These are phyloP conservation scores for Clarias gariepinus DNA, from an alignment of 2,113 vertebrate genomes.

Conservation along the genomic window DNA sequence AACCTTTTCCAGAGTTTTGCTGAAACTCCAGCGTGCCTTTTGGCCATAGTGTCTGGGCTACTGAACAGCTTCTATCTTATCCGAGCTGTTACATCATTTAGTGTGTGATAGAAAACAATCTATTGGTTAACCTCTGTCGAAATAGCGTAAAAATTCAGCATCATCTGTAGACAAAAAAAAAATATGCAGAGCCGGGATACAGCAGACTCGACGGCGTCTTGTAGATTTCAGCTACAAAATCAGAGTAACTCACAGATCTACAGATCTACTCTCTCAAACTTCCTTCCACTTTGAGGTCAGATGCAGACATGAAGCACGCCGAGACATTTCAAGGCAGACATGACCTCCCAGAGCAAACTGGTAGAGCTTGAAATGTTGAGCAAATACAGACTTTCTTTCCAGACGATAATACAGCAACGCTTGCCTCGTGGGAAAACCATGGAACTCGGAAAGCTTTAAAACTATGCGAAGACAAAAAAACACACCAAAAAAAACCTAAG, in stretches of 20 bases:
- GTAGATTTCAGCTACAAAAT: neutral
- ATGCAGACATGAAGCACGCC: neutral
- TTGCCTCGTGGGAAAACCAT: neutral
- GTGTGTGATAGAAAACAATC: neutral
- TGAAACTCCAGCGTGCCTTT: neutral
- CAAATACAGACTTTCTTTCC: constrained; percentile 15
- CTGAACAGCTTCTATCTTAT: neutral
- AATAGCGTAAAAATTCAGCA: neutral
- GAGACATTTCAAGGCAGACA: constrained; percentile 35
- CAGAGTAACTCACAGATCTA: neutral
- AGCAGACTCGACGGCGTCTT: neutral
- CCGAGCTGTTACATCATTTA: neutral
- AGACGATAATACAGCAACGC: constrained; percentile 5
- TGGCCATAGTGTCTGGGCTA: too few species aligned
- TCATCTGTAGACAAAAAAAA: neutral
- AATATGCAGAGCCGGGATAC: neutral
- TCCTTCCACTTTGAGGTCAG: constrained; percentile 39
- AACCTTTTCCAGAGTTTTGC: neutral
- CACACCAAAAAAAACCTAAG: too few species aligned
- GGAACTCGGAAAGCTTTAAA: neutral
- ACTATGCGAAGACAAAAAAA: neutral
- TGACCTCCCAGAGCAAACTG: constrained; percentile 10
- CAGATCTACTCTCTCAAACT: neutral
- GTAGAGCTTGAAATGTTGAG: constrained; percentile 23
- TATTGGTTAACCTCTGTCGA: neutral